These are phyloP conservation scores for Agrenia bidenticulata DNA, from an alignment of 2,888 invertebrate species.

Conservation along the genomic window DNA sequence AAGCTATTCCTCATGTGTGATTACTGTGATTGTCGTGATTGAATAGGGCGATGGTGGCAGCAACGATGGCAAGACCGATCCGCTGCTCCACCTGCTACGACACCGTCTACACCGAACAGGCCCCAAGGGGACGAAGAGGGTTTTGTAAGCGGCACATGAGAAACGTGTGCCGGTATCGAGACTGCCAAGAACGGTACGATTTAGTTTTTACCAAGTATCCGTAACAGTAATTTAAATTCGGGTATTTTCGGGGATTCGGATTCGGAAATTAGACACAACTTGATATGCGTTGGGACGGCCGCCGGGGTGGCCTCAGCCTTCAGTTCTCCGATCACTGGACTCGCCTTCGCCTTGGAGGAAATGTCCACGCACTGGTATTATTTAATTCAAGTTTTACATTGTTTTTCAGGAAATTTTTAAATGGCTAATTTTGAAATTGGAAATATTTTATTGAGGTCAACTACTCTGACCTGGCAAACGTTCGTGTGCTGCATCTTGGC, in stretches of 20 bases:
- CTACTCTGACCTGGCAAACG: conserved; percentile 56
- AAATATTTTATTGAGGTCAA: conserved; percentile 58
- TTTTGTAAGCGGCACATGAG: conserved; percentile 1
- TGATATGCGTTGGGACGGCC: conserved; percentile 55
- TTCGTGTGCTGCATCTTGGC: conserved; percentile 25
- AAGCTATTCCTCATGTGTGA: no score
- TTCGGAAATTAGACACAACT: conserved; percentile 37
- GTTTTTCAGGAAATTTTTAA: no score
- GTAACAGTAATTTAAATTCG: not conserved
- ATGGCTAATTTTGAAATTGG: conserved; percentile 57
- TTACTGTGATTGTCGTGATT: no score
- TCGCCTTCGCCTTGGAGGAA: conserved; percentile 42
- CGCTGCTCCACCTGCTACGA: conserved; percentile 14
- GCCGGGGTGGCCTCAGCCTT: conserved; percentile 58
- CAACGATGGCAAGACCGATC: conserved; percentile 17
- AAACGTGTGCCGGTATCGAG: conserved; percentile 39
- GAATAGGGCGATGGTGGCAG: conserved; percentile 18
- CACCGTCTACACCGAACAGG: conserved; percentile 9
- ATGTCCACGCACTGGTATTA: conserved; percentile 19
- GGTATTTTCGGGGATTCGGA: not conserved
- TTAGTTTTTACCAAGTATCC: conserved; percentile 32
- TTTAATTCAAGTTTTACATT: not conserved
- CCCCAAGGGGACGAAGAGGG: not conserved
- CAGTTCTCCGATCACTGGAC: conserved; percentile 57
- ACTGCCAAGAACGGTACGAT: conserved; percentile 39